Evolutionary conservation across 2,888 invertebrate genomes (phyloP), one percentile per base, ranked within the genome.

Genomic region (Phortica okadai): DNA sequence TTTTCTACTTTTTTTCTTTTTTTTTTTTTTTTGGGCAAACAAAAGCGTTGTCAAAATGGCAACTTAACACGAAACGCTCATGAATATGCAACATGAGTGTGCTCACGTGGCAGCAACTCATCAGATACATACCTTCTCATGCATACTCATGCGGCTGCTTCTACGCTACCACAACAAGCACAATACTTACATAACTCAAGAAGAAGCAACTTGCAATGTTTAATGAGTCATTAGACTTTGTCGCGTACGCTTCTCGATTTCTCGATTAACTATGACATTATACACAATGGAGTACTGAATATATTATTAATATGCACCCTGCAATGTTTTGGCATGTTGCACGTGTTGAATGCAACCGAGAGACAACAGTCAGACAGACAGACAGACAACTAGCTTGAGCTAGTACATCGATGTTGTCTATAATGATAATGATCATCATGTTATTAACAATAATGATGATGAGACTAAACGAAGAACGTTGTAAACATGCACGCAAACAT

Each of bases 11-110:
- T 42, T 25, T 56, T n/a, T 74, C 16, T 44, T 25, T 8, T 10
- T 62, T 33, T 33, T 3, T 42, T 16, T n/a, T 74, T 77, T 54
- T 62, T 44, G 76, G 78, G 86, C 74, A 84, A 86, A 84, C 84
- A 83, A 74, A 44, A 79, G 42, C n/a, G 54, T 86, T 83, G 80
- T 82, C 82, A 83, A 86, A 76, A 86, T 86, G 85, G 83, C 83
- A 85, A 84, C 84, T 84, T 83, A 83, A 78, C 86, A 86, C 87
- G 86, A 85, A 85, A 11, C 44, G 80, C 82, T 86, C 87, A 86
- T 86, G 86, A 85, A 87, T 86, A 86, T 86, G 85, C 84, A 74
- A 84, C 80, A 81, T 77, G 45, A 80, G 66, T 16, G 56, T 7
- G 10, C 25, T 59, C 21, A 59, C 59, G 59, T 59, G 59, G 59